Percentiles rank a stretch among this genome's conserved stretches.
Evolutionary conservation across 2,888 invertebrate genomes (phyloP).

Genomic region (Andrena minutula): DNA sequence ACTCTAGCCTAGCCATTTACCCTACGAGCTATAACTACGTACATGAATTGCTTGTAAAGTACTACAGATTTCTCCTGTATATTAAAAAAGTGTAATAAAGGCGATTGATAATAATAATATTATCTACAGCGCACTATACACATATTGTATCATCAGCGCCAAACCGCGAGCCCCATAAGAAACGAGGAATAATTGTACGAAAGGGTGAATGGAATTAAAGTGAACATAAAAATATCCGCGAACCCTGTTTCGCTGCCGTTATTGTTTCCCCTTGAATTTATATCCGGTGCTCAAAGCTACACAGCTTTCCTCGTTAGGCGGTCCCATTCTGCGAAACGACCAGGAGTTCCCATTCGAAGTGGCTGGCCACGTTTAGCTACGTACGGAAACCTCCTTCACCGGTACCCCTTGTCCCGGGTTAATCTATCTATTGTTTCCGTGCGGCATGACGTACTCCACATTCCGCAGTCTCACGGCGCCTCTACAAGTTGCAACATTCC

Average conservation of each 20-base stretch:
- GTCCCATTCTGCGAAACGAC: constrained; percentile 9
- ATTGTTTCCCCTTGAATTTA: background rate
- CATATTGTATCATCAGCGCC: too few species aligned
- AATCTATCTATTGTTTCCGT: constrained; percentile 52
- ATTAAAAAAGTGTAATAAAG: too few species aligned
- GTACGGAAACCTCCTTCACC: constrained; percentile 39
- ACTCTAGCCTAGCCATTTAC: too few species aligned
- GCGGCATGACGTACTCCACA: constrained; percentile 34
- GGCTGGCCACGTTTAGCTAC: constrained; percentile 54
- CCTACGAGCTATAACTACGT: too few species aligned
- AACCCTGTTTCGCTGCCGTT: background rate
- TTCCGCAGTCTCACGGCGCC: constrained; percentile 26
- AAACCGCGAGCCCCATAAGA: too few species aligned
- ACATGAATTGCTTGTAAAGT: too few species aligned
- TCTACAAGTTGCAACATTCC: constrained; percentile 21
- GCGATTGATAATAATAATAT: too few species aligned
- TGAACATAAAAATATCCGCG: too few species aligned
- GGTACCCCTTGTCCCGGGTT: constrained; percentile 34
- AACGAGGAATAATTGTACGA: too few species aligned
- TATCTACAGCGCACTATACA: too few species aligned
- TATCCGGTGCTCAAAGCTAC: background rate
- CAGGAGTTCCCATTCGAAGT: constrained; percentile 27
- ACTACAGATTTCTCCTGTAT: too few species aligned
- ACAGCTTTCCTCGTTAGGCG: constrained; percentile 20
- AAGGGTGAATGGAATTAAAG: too few species aligned